Percentiles rank a stretch among this genome's conserved stretches.
phyloP scores from a whole-genome alignment of 1,140 invertebrate genomes.

The Calephelis nemesis region DNA sequence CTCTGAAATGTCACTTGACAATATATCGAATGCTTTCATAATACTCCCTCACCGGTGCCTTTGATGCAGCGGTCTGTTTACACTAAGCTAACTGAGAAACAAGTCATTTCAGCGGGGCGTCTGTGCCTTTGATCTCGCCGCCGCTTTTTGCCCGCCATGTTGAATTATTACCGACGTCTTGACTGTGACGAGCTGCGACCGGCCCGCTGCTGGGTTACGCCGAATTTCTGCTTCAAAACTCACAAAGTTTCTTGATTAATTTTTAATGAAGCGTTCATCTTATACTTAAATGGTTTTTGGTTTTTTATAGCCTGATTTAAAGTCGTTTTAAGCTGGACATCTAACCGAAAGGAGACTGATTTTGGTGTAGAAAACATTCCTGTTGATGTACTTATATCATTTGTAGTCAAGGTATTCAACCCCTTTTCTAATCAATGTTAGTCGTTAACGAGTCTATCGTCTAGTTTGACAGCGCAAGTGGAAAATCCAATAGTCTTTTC shows the following conservation, averaged over 20 bases:
- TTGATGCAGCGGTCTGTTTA: constrained; percentile 69
- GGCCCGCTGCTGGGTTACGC: constrained; percentile 48
- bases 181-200: constrained; percentile 37
- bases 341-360: too few relatives aligned
- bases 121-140: constrained; percentile 63
- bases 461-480: too few relatives aligned
- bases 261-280: constrained; percentile 14
- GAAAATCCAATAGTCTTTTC: too few relatives aligned
- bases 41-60: constrained; percentile 46
- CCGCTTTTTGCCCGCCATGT: constrained; percentile 52
- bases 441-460: too few relatives aligned
- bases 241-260: constrained; percentile 8
- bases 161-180: constrained; percentile 57
- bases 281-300: constrained; percentile 7
- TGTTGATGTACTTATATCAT: too few relatives aligned
- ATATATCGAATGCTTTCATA: constrained; percentile 17
- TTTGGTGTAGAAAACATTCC: too few relatives aligned
- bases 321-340: too few relatives aligned
- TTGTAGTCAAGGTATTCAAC: too few relatives aligned
- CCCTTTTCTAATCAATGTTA: too few relatives aligned
- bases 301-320: background rate
- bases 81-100: constrained; percentile 73
- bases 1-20: constrained; percentile 9
- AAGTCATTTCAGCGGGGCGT: constrained; percentile 64
- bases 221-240: constrained; percentile 39